These are phyloP conservation scores for Rhipidura dahli DNA, from an alignment of 2,113 vertebrate species.

Conservation along the genomic window DNA sequence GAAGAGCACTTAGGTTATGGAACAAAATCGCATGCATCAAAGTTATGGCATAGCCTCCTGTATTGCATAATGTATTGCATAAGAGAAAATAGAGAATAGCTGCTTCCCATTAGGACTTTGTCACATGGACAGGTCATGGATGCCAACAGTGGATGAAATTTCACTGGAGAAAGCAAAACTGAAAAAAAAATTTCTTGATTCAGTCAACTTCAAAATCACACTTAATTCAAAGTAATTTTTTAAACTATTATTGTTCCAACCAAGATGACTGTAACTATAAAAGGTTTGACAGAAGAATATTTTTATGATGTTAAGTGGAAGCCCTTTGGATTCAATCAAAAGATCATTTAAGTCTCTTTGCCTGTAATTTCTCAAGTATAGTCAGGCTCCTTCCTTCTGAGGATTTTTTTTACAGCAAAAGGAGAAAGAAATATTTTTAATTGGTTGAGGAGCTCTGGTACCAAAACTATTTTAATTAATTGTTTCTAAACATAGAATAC, in stretches of 20 bases:
- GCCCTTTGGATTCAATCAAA: neutral
- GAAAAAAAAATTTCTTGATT: neutral
- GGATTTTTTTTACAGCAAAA: neutral
- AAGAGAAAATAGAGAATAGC: slow-evolving; percentile 48
- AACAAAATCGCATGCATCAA: slow-evolving; percentile 22
- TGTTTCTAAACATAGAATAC: slow-evolving; percentile 40
- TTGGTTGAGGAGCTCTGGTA: neutral
- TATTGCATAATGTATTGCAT: slow-evolving; percentile 60
- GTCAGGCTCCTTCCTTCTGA: neutral
- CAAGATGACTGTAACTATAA: neutral
- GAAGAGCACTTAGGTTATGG: slow-evolving; percentile 26
- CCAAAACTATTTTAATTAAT: slow-evolving; percentile 8
- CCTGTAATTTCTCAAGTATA: neutral
- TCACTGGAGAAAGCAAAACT: slow-evolving; percentile 22
- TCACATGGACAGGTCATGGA: slow-evolving; percentile 44
- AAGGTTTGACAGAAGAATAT: neutral
- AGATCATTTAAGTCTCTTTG: neutral
- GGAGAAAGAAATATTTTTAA: neutral
- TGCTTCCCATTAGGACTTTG: slow-evolving; percentile 46
- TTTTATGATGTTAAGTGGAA: slow-evolving; percentile 1
- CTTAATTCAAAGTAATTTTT: slow-evolving; percentile 3
- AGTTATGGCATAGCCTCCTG: slow-evolving; percentile 33
- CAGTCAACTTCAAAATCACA: slow-evolving; percentile 18
- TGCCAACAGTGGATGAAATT: slow-evolving; percentile 48
- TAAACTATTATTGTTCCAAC: neutral